phyloP scores from a whole-genome alignment of 2,888 invertebrate genomes.

The Oeneis ivallda region DNA sequence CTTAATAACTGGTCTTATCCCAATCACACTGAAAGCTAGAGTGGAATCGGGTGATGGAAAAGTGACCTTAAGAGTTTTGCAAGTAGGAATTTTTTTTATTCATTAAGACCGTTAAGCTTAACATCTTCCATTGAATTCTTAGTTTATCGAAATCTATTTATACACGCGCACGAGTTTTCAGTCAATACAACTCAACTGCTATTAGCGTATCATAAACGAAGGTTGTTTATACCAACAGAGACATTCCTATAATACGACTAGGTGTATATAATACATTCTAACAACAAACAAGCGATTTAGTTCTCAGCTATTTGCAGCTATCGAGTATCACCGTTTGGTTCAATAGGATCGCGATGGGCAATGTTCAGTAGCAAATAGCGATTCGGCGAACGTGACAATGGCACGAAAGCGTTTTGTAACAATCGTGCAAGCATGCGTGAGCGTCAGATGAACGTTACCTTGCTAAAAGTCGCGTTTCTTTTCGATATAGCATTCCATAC shows the following conservation, averaged over 20 bases:
- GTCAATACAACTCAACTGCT: neutral
- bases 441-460: constrained; percentile 34
- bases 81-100: neutral
- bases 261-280: neutral
- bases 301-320: constrained; percentile 36
- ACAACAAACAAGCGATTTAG: constrained; percentile 22
- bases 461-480: constrained; percentile 28
- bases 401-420: constrained; percentile 51
- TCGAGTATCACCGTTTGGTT: constrained; percentile 43
- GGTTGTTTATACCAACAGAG: neutral
- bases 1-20: too few species aligned
- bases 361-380: constrained; percentile 48
- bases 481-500: constrained; percentile 4
- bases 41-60: too few species aligned
- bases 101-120: neutral
- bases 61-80: too few species aligned
- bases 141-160: too few species aligned
- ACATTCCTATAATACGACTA: constrained; percentile 28
- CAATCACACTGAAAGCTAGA: too few species aligned
- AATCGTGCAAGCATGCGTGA: constrained; percentile 54
- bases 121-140: neutral
- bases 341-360: constrained; percentile 40
- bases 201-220: constrained; percentile 8
- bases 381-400: constrained; percentile 69
- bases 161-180: neutral